phyloP scores from a whole-genome alignment of 2,113 vertebrate genomes.

The Gracilinanus agilis region DNA sequence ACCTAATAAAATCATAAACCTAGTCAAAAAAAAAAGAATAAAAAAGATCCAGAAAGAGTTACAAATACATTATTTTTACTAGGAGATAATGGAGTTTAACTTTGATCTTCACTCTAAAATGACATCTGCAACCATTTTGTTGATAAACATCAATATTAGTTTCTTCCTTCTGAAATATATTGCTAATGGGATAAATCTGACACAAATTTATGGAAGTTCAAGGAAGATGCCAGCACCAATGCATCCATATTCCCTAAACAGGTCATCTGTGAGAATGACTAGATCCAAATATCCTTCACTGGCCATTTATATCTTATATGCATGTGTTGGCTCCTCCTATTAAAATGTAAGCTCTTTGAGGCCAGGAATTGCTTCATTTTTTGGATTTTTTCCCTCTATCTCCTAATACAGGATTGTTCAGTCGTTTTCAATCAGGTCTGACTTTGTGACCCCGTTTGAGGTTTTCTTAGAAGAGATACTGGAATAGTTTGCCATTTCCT shows the following conservation, averaged over 20 bases:
- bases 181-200: background rate
- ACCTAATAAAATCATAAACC: background rate
- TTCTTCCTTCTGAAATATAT: background rate
- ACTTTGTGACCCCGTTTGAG: background rate
- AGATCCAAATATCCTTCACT: background rate
- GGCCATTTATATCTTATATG: background rate
- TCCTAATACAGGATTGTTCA: background rate
- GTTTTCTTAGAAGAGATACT: background rate
- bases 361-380: background rate
- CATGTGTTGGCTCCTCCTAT: background rate
- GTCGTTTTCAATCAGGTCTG: background rate
- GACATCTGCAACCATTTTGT: background rate
- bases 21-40: background rate
- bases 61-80: background rate
- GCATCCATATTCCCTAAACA: background rate
- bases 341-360: background rate
- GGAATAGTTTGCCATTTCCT: background rate
- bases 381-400: background rate
- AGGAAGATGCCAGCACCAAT: background rate
- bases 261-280: background rate
- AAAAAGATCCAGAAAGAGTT: background rate
- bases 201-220: background rate
- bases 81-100: background rate
- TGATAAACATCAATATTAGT: background rate
- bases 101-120: background rate